Evolutionary conservation across 2,797 vertebrate species (phyloP).

Genomic region (Leptodactylus fallax): DNA sequence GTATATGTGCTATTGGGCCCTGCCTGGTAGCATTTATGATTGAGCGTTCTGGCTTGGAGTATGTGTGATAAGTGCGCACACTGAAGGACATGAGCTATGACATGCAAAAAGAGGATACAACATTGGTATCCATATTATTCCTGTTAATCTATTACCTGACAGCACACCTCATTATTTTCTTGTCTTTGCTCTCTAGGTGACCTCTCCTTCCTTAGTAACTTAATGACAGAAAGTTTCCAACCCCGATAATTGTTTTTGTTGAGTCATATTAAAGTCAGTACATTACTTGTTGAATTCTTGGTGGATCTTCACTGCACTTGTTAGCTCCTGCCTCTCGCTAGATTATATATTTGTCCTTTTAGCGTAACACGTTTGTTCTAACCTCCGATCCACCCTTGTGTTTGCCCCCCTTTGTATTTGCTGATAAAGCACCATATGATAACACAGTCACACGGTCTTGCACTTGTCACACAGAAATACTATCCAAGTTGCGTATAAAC

Average conservation of each 20-base stretch:
- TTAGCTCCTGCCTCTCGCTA: neutral
- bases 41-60: neutral
- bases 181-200: neutral
- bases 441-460: slow-evolving; percentile 29
- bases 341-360: neutral
- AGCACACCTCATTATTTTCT: neutral
- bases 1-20: too few species aligned
- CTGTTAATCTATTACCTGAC: neutral
- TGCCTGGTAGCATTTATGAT: too few species aligned
- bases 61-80: neutral
- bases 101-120: neutral
- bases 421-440: slow-evolving; percentile 50
- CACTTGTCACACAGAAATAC: slow-evolving; percentile 51
- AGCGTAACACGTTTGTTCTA: neutral
- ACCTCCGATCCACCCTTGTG: neutral
- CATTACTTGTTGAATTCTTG: neutral
- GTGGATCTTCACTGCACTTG: neutral
- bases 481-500: slow-evolving; percentile 45
- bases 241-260: neutral
- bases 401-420: slow-evolving; percentile 27
- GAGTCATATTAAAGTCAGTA: neutral
- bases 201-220: neutral
- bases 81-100: neutral
- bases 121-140: neutral
- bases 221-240: neutral